Evolutionary conservation across 2,797 vertebrate genomes (phyloP).

Genomic region (Nannoperca obscura): DNA sequence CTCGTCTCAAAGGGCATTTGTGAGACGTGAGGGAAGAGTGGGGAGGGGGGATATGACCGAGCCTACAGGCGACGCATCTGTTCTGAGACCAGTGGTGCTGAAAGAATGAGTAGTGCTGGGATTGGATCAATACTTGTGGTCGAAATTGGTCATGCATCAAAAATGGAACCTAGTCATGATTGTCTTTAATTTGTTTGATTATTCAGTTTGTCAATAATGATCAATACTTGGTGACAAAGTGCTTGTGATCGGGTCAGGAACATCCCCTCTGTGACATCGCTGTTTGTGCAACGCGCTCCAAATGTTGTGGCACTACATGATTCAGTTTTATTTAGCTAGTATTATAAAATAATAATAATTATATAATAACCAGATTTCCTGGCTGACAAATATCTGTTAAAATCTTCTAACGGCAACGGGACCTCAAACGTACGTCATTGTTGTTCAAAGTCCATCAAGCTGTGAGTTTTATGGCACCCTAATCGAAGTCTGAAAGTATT

Average conservation of each 20-base stretch:
- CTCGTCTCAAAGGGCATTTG: conserved; percentile 54
- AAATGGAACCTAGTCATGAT: neutral
- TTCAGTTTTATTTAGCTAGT: neutral
- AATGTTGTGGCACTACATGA: neutral
- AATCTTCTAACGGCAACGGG: neutral
- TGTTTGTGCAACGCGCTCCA: neutral
- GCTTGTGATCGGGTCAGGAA: neutral
- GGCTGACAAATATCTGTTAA: neutral
- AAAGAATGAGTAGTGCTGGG: neutral
- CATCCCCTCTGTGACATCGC: neutral
- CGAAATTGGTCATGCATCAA: conserved; percentile 8
- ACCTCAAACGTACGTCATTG: neutral
- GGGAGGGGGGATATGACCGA: conserved; percentile 14
- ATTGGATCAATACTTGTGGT: conserved; percentile 8
- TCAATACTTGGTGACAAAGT: conserved; percentile 24
- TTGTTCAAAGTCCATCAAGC: neutral
- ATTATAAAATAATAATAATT: neutral
- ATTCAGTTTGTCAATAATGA: conserved; percentile 1
- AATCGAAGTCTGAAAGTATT: neutral
- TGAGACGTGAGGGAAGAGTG: neutral
- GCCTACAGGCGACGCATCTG: neutral
- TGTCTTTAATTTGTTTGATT: conserved; percentile 8
- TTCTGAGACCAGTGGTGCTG: neutral
- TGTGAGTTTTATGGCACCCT: neutral
- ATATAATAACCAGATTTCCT: neutral